These are phyloP conservation scores for Siniperca scherzeri DNA, from an alignment of 2,797 vertebrate species.

Conservation along the genomic window DNA sequence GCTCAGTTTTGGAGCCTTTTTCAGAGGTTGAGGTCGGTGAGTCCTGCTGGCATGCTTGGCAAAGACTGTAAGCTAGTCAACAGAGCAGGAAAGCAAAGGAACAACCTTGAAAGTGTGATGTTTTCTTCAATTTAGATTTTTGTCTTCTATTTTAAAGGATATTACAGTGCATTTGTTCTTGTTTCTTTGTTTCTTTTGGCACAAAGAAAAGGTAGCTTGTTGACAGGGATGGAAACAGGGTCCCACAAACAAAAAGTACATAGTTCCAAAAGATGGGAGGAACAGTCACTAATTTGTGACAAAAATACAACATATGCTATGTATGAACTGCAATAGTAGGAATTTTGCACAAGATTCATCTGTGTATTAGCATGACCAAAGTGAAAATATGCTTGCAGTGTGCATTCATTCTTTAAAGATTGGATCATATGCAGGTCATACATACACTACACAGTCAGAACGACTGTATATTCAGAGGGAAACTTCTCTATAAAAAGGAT, in stretches of 20 bases:
- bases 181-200: background rate
- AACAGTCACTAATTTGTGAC: background rate
- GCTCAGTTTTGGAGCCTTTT: slow-evolving; percentile 38
- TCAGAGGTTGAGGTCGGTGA: slow-evolving; percentile 23
- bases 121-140: slow-evolving; percentile 5
- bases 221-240: background rate
- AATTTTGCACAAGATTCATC: background rate
- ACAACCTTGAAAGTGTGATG: slow-evolving; percentile 20
- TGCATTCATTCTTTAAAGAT: background rate
- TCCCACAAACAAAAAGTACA: background rate
- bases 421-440: background rate
- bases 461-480: background rate
- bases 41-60: slow-evolving; percentile 48
- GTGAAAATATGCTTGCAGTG: background rate
- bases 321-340: background rate
- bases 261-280: background rate
- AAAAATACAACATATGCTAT: background rate
- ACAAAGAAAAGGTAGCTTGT: background rate
- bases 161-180: background rate
- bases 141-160: background rate
- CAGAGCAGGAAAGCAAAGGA: slow-evolving; percentile 22
- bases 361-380: background rate
- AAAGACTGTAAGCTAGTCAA: slow-evolving; percentile 2
- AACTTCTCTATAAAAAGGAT: background rate
- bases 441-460: background rate